Base-by-base conservation (phyloP, 2,113 vertebrate species). In the Lagopus muta region DNA sequence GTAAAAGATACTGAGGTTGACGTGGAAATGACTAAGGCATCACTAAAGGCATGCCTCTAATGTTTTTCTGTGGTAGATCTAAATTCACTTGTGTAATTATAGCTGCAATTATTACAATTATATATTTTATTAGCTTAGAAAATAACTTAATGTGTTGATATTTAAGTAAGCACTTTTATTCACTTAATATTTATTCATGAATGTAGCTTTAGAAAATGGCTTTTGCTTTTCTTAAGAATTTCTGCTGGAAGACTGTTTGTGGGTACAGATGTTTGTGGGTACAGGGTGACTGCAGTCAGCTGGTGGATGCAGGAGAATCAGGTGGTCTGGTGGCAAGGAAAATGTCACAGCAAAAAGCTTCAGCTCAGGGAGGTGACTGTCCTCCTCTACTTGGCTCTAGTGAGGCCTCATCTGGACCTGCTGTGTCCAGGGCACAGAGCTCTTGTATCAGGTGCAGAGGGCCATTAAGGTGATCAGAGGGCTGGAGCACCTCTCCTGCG, bases 111-210 rank as follows among this genome's bases (percentile, higher is more conserved):
- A 78, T 83, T 90, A 69, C 38, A 65, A 57, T 83, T 90, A 74
- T 67, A 3, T 93, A 24, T 88, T 83, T 86, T 92, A 83, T 90
- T 92, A 81, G 22, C 65, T 84, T 90, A 91, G 82, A 89, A 91
- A 91, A 93, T 76, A 93, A 83, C n/a, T 48, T 92, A 77, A 75
- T 87, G 62, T 91, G 69, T 93, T 92, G 78, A 64, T 93, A 71
- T 71, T 81, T 85, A 89, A 89, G 70, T 70, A 73, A 66, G n/a
- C 2, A 3, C 30, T 82, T 96, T 79, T 82, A 74, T 92, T 89
- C 86, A 50, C 55, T 48, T 91, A 10, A 91, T 84, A 71, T 89
- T 93, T 93, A 86, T 92, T 96, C 50, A 91, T 93, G 65, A 55
- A 54, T 54, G 25, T 55, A 70, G 66, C 54, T 80, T 88, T 89